Conservation (phyloP, 2,888 invertebrate genomes). For the Pterostichus niger region DNA sequence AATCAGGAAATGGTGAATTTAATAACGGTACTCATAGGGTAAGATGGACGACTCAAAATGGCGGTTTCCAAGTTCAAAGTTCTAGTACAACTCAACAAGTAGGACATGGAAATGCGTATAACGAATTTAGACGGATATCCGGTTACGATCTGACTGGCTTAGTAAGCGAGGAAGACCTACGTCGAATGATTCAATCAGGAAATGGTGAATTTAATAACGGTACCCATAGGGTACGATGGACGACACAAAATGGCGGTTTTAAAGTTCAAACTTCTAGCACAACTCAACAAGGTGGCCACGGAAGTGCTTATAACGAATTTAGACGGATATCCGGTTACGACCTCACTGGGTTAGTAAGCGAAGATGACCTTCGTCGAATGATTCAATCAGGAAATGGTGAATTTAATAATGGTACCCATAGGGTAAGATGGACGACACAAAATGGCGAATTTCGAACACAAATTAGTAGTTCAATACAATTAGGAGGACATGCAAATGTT, state of each 20-base stretch:
- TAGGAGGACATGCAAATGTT: neutral
- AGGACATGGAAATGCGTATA: constrained; percentile 1
- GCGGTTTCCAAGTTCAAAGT: neutral
- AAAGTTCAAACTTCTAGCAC: neutral
- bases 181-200: neutral
- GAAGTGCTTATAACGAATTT: neutral
- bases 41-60: constrained; percentile 17
- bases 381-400: constrained; percentile 17
- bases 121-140: constrained; percentile 4
- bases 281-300: neutral
- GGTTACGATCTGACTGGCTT: constrained; percentile 76
- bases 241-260: neutral
- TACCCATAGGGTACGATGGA: constrained; percentile 26
- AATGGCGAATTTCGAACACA: neutral
- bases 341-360: constrained; percentile 77
- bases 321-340: constrained; percentile 70
- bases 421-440: constrained; percentile 17
- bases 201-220: constrained; percentile 29
- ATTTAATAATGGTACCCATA: constrained; percentile 29
- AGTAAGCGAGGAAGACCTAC: constrained; percentile 74
- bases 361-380: constrained; percentile 69
- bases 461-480: neutral
- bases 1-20: constrained; percentile 25
- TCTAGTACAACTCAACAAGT: neutral
- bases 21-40: constrained; percentile 31